Evolutionary conservation across 2,888 invertebrate genomes (phyloP).

Genomic region (Arrhopalites spinosus): DNA sequence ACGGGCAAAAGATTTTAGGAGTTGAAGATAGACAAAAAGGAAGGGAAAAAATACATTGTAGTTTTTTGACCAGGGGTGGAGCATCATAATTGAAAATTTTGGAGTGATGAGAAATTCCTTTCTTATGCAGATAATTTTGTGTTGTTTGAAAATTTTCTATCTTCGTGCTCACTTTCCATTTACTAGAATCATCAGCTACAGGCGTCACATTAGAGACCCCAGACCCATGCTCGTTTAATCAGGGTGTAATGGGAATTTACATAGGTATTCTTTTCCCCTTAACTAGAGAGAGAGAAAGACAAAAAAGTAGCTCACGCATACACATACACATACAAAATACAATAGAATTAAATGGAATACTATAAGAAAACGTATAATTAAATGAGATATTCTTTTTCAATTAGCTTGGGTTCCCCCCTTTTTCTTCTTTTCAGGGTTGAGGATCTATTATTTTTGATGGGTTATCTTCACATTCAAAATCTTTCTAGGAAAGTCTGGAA

Average conservation of each 20-base stretch:
- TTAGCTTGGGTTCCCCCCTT: not conserved
- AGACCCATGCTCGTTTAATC: not conserved
- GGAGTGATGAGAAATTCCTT: conserved; percentile 10
- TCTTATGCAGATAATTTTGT: not conserved
- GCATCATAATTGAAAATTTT: conserved; percentile 18
- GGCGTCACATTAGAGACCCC: no score
- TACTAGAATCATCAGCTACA: no score
- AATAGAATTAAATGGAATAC: no score
- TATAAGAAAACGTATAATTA: not conserved
- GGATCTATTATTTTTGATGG: no score
- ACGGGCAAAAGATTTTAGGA: no score
- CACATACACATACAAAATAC: not conserved
- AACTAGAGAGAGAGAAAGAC: not conserved
- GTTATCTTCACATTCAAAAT: no score
- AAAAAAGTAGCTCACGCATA: not conserved
- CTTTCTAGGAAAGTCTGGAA: no score
- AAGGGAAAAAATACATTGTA: not conserved
- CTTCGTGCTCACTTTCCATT: not conserved
- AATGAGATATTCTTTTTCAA: not conserved
- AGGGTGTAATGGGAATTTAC: conserved; percentile 22
- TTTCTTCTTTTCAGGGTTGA: no score
- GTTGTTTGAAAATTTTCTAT: not conserved
- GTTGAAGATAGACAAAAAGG: not conserved
- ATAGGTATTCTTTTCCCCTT: not conserved
- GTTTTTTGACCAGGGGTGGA: conserved; percentile 14